Percentiles rank a stretch among this genome's conserved stretches.
Conservation (phyloP, 2,797 vertebrate species). For the Dromococcyx pavoninus region DNA sequence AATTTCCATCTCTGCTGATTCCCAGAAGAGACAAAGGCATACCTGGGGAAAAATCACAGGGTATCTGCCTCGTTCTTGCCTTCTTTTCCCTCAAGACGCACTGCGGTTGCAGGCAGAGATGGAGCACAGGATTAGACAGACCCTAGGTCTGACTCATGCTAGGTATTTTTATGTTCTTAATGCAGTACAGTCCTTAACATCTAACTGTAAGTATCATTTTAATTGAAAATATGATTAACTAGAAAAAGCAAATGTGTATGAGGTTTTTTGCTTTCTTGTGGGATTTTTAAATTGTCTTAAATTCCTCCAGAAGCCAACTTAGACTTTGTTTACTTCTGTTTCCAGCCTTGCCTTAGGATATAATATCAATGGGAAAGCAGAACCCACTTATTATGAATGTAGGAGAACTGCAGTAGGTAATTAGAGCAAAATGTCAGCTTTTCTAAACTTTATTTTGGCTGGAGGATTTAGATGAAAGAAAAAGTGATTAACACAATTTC, state of each 20-base stretch:
- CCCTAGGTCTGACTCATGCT: background rate
- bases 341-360: conserved; percentile 37
- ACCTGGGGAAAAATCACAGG: background rate
- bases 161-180: background rate
- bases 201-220: background rate
- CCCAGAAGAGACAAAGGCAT: background rate
- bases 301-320: conserved; percentile 24
- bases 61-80: background rate
- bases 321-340: conserved; percentile 46
- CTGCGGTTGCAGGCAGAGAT: background rate
- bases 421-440: conserved; percentile 27
- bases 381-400: conserved; percentile 1
- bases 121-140: background rate
- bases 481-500: background rate
- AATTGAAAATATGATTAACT: conserved; percentile 45
- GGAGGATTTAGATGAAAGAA: background rate
- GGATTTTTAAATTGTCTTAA: background rate
- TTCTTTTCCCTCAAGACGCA: background rate
- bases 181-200: background rate
- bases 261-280: conserved; percentile 25
- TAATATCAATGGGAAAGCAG: conserved; percentile 48
- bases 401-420: conserved; percentile 19
- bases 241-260: background rate
- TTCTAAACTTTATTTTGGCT: background rate
- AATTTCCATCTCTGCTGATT: background rate